A percentile compares a stretch with the other conserved stretches of the same genome.
Conservation (phyloP, 1,140 invertebrate genomes). For the Neodiprion virginianus region DNA sequence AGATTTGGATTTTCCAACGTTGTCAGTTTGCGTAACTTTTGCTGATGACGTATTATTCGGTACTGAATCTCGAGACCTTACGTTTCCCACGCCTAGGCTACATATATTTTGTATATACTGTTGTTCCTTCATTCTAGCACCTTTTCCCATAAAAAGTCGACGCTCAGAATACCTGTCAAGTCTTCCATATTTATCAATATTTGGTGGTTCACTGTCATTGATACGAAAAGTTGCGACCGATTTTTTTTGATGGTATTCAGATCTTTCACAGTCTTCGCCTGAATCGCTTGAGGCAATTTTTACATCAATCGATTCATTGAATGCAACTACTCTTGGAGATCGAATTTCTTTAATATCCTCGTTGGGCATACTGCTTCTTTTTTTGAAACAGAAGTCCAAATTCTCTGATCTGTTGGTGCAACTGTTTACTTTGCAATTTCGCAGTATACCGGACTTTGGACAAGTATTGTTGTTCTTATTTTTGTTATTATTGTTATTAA, state of each 20-base stretch:
- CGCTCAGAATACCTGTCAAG: slow-evolving; percentile 25
- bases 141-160: slow-evolving; percentile 30
- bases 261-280: neutral
- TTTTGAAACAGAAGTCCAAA: too few species aligned
- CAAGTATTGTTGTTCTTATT: neutral
- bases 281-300: neutral
- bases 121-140: slow-evolving; percentile 32
- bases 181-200: slow-evolving; percentile 32
- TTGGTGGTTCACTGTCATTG: slow-evolving; percentile 22
- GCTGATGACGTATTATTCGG: too few species aligned
- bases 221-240: slow-evolving; percentile 21
- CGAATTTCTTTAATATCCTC: neutral
- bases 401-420: too few species aligned
- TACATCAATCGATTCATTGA: neutral
- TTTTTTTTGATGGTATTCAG: slow-evolving; percentile 5
- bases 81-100: neutral
- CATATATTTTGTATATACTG: slow-evolving; percentile 29
- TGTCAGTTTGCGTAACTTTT: neutral
- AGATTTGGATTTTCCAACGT: too few species aligned
- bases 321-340: neutral
- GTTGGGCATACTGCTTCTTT: neutral
- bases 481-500: neutral
- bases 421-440: neutral
- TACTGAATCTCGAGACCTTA: neutral
- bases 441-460: neutral